Conservation (phyloP, 2,113 vertebrate genomes). For the Hemiscyllium ocellatum region DNA sequence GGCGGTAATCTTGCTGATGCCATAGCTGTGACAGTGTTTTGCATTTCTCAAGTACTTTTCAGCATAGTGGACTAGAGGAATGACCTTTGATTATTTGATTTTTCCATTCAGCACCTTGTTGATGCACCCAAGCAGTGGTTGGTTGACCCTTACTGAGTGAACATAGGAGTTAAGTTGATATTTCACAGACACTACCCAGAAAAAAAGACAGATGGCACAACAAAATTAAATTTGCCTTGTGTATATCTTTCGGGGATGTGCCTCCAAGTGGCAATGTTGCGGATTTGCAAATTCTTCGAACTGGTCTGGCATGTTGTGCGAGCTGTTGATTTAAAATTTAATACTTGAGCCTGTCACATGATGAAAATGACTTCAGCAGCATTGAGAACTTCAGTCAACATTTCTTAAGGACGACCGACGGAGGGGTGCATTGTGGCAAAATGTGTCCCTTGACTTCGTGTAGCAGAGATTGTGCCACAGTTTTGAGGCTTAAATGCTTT, state of each 20-base stretch:
- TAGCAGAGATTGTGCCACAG: not conserved
- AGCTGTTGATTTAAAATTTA: not conserved
- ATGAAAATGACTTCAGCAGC: not conserved
- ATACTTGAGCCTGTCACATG: not conserved
- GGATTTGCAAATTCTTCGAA: not conserved
- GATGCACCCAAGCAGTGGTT: not conserved
- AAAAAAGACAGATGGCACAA: not conserved
- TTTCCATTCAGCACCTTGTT: not conserved
- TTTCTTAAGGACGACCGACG: not conserved
- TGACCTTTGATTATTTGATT: too few species aligned
- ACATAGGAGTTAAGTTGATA: not conserved
- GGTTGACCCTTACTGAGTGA: not conserved
- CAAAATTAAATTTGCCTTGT: not conserved
- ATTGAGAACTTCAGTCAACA: not conserved
- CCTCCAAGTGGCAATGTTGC: not conserved
- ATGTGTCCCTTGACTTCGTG: not conserved
- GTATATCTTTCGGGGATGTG: not conserved
- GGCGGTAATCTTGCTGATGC: too few species aligned
- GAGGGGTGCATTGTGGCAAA: not conserved
- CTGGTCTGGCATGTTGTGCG: not conserved
- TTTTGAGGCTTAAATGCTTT: slow-evolving; percentile 49
- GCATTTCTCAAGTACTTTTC: too few species aligned
- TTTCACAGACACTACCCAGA: not conserved
- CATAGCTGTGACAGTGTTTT: too few species aligned
- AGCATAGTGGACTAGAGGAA: too few species aligned